Evolutionary conservation across 2,888 invertebrate genomes (phyloP), one percentile per base, ranked within the genome.

Genomic region (Rhamnusium bicolor): DNA sequence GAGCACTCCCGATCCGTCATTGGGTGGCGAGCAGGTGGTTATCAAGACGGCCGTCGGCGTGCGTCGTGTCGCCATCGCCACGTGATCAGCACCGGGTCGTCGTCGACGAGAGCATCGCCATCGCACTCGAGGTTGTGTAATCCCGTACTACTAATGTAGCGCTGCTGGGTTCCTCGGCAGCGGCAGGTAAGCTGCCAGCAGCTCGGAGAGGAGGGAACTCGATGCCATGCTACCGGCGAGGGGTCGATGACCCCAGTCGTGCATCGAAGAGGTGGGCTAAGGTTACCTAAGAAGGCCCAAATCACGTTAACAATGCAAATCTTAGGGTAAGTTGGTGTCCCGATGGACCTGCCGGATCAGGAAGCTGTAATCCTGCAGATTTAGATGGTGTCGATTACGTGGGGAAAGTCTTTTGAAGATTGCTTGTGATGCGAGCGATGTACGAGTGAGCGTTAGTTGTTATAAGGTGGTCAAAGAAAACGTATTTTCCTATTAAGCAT

Each of bases 241-340:
- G 86, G 87, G 86, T 87, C 86, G 83, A 83, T 88, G 88, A 87
- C 87, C 86, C 87, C 83, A 83, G 85, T 86, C 89, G 89, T 89
- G 88, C 72, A 77, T 71, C 83, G 85, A 83, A 81, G 83, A 84
- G 82, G 78, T 76, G 79, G 80, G 77, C 74, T 58, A 68, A 69
- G 66, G 53, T 63, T 24, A 24, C 19, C 46, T 19, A 21, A 49
- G 53, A 56, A 61, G 51, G 65, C 65, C 53, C 65, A 32, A 65
- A 53, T 21, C 32, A 29, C 65, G 51, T 12, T 46, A 24, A 12
- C n/a, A 12, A 61, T 61, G 60, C 53, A 27, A 60, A 56, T 40
- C 56, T 27, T 10, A n/a, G n/a, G 32, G 51, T 8, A 0, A 8
- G 10, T 0, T 5, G 10, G 2, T 0, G 51, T 51, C 51, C 51